Conservation (phyloP, 1,140 invertebrate genomes). For the Papilio xuthus region DNA sequence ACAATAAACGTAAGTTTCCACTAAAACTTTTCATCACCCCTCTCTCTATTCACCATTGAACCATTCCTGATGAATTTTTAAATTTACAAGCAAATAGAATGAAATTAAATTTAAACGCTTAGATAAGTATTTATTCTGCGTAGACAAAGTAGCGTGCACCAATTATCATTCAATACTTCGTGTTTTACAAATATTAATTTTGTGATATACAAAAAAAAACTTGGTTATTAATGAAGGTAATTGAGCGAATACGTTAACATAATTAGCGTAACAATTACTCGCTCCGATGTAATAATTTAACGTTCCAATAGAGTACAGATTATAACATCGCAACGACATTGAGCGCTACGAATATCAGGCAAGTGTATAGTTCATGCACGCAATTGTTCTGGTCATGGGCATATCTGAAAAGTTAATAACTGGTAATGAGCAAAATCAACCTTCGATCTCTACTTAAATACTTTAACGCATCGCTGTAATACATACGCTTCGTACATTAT, state of each 20-base stretch:
- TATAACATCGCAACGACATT: slow-evolving; percentile 11
- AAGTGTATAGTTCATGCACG: slow-evolving; percentile 7
- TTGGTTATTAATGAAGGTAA: not conserved
- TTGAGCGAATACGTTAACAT: not conserved
- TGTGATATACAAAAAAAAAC: not conserved
- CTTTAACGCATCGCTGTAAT: not conserved
- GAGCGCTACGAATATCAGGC: not conserved
- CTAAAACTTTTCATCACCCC: not conserved
- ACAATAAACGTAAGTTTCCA: not conserved
- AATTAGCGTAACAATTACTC: not conserved
- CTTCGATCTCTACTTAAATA: slow-evolving; percentile 8
- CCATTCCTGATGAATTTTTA: too few species aligned
- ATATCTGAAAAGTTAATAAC: slow-evolving; percentile 12
- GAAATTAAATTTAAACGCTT: too few species aligned
- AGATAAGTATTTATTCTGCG: not conserved
- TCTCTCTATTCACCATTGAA: too few species aligned
- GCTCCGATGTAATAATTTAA: slow-evolving; percentile 7
- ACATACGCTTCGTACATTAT: not conserved
- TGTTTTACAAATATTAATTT: not conserved
- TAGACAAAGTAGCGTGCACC: too few species aligned
- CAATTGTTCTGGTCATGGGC: slow-evolving; percentile 15
- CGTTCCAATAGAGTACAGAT: not conserved
- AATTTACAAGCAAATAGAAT: too few species aligned
- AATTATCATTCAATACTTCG: not conserved
- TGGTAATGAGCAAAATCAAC: not conserved